Evolutionary conservation across 2,888 invertebrate genomes (phyloP), one percentile per base, ranked within the genome.

Genomic region (Gari tellinella): DNA sequence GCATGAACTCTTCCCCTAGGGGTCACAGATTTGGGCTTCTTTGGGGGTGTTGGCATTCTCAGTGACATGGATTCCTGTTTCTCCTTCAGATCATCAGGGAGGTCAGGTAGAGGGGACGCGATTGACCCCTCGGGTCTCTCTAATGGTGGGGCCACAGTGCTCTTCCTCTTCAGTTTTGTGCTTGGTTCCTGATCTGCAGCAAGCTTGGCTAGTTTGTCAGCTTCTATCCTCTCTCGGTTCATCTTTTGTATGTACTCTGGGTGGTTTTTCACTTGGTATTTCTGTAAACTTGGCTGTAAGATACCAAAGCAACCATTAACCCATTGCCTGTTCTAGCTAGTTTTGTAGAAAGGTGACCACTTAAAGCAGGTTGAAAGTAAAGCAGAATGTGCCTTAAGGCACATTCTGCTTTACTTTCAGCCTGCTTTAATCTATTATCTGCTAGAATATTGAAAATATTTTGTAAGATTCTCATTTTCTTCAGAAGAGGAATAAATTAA

Each of bases 201-300:
- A 14, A 64, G 26, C 43, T 65, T 66, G 1, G 66, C 69, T 1
- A 73, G 31, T 57, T 76, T 78, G 40, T 86, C 81, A 17, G 85
- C 75, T 43, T 85, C 86, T 10, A 89, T 70, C 57, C 80, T 79
- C 58, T 90, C 86, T 38, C 75, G 74, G 60, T 89, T 88, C 63
- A 77, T 84, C 46, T 80, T 79, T 45, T 90, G 90, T 49, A 91
- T 90, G 63, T 83, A 90, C 26, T 86, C 85, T 43, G 91, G 90
- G 26, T 85, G 79, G 66, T 90, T 90, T 45, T 81, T 64, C 25
- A 86, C 84, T 68, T 91, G 91, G 72, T 88, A 86, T 61, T 85
- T 87, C 62, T 90, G 88, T 21, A 91, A 82, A 51, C 84, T 82
- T 21, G 90, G 90, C 91, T 91, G 80, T 10, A 26, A 45, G 25